phyloP scores from a whole-genome alignment of 2,797 vertebrate genomes.

The Rhinichthys osculus region DNA sequence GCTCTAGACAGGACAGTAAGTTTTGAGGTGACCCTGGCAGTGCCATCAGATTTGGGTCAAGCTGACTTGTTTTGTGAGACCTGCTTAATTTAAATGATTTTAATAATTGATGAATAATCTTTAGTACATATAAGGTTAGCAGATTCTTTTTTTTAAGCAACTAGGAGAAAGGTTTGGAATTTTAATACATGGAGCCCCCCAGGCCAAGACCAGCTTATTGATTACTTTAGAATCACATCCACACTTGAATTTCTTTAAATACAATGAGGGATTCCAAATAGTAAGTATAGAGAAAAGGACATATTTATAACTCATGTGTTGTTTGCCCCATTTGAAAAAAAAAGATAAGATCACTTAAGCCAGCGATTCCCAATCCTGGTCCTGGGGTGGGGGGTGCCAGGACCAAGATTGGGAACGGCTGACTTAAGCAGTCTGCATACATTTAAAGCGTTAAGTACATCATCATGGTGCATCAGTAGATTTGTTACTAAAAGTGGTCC shows the following conservation, averaged over 20 bases:
- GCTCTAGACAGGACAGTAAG: conserved; percentile 27
- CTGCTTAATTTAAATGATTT: conserved; percentile 29
- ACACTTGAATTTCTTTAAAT: conserved; percentile 32
- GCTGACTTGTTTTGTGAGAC: conserved; percentile 12
- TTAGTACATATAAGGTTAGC: conserved; percentile 17
- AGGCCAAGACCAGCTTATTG: conserved; percentile 21
- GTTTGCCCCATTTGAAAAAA: background rate
- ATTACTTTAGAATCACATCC: conserved; percentile 21
- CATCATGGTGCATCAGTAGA: background rate
- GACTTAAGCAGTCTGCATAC: conserved; percentile 6
- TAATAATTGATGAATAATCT: background rate
- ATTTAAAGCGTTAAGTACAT: conserved; percentile 2
- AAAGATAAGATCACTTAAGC: background rate
- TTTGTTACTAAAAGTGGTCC: background rate
- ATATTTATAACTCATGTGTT: background rate
- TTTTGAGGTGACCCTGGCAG: conserved; percentile 24
- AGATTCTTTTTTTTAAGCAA: background rate
- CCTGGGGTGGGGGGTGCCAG: background rate
- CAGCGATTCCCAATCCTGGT: background rate
- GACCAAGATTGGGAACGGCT: background rate
- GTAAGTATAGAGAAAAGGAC: background rate
- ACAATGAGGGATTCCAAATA: background rate
- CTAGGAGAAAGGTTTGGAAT: conserved; percentile 10
- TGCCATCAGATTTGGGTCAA: conserved; percentile 18
- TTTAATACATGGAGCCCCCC: background rate